Evolutionary conservation across 2,113 vertebrate genomes (phyloP).

Genomic region (Neodontobutis hainanensis): DNA sequence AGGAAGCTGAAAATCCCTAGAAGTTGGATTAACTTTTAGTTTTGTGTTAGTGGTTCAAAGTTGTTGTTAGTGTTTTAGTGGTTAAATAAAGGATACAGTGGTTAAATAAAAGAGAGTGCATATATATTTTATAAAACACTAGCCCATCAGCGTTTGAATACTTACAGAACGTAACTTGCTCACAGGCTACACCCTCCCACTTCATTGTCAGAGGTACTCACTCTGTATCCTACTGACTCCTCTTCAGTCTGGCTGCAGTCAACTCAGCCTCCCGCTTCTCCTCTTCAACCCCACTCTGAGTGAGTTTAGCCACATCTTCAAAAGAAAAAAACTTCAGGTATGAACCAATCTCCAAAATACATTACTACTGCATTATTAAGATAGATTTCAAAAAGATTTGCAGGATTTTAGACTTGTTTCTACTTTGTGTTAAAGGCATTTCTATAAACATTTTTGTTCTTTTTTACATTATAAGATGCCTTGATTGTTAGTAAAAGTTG

Average conservation of each 20-base stretch:
- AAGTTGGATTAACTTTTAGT: no score
- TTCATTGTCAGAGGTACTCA: not conserved
- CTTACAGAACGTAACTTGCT: not conserved
- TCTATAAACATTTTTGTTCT: not conserved
- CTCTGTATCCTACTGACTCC: slow-evolving; percentile 48
- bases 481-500: no score
- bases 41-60: no score
- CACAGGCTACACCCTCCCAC: not conserved
- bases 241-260: slow-evolving; percentile 42
- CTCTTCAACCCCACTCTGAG: slow-evolving; percentile 3
- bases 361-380: not conserved
- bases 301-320: slow-evolving; percentile 1
- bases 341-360: not conserved
- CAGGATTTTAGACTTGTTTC: no score
- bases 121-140: no score
- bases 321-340: slow-evolving; percentile 48
- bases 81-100: no score
- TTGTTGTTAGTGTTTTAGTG: no score
- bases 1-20: no score
- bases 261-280: slow-evolving; percentile 28
- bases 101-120: no score
- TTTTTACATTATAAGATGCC: not conserved
- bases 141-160: not conserved
- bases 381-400: not conserved
- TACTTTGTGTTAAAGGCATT: no score